Evolutionary conservation across 2,888 invertebrate genomes (phyloP).

Genomic region (Agriotes lineatus): DNA sequence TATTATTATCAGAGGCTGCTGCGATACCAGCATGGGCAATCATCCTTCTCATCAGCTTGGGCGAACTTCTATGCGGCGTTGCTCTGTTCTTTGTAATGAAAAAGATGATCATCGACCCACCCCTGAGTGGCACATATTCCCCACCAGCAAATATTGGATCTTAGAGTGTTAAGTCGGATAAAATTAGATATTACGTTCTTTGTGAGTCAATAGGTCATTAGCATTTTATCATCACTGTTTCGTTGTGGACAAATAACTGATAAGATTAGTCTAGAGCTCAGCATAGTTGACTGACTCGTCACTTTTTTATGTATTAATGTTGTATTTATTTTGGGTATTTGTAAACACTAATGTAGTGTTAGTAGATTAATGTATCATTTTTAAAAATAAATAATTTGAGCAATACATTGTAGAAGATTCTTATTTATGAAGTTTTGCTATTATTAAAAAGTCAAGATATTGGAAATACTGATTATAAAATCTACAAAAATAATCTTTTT

Average conservation of each 20-base stretch:
- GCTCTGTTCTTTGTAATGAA: constrained; percentile 77
- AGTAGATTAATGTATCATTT: too few species aligned
- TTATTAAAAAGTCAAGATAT: too few species aligned
- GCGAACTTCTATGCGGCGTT: constrained; percentile 78
- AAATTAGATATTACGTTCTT: background rate
- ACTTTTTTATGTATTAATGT: too few species aligned
- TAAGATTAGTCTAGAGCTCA: constrained; percentile 4
- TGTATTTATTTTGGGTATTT: too few species aligned
- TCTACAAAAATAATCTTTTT: too few species aligned
- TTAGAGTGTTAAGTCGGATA: background rate
- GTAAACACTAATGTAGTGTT: too few species aligned
- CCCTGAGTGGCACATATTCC: constrained; percentile 63
- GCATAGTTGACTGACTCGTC: too few species aligned
- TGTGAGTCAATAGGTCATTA: background rate
- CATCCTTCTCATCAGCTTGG: constrained; percentile 76
- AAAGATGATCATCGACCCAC: constrained; percentile 75
- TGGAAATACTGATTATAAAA: too few species aligned
- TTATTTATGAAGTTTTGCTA: too few species aligned
- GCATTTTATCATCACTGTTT: constrained; percentile 5
- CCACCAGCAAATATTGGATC: constrained; percentile 44
- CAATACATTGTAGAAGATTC: too few species aligned
- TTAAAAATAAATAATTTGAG: too few species aligned
- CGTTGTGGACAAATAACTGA: background rate
- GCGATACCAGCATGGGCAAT: constrained; percentile 85
- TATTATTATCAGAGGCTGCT: constrained; percentile 73